Evolutionary conservation across 1,140 invertebrate genomes (phyloP), one percentile per base, ranked within the genome.

Genomic region (Polypedilum vanderplanki): DNA sequence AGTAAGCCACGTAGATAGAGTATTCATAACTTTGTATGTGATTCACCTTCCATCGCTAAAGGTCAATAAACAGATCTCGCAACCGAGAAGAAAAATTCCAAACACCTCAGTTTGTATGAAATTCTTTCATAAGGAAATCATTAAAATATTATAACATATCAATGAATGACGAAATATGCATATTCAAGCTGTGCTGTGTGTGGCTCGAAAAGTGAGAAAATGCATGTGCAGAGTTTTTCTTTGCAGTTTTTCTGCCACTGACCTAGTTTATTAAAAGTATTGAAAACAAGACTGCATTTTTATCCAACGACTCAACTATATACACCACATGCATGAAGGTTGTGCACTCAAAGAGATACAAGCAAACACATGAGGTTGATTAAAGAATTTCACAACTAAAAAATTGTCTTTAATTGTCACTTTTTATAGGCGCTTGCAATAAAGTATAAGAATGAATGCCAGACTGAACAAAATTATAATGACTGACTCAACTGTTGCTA

Each of bases 261-360:
- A 57, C 46, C 46, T 57, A 57, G 46, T 57, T 57, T 57, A 57
- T 8, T 9, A 46, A 46, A 46, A 12, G 41, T 57, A 57, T n/a
- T 57, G 46, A 57, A 57, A 57, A 57, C 46, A n/a, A 57, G n/a
- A 57, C 46, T 57, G 46, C 46, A 57, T 57, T 57, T 57, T 57
- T 57, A 57, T 57, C 46, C 46, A 57, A 57, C 7, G 46, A 57
- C 46, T 57, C 10, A 57, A 57, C 46, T 8, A 15, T 8, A 15
- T 3, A n/a, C 46, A n/a, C n/a, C 12, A 57, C 12, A 57, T 57
- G 46, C 3, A 57, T 57, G 46, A 57, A 57, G 46, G 46, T 57
- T 57, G n/a, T 57, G 7, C n/a, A 57, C 46, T 57, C 46, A n/a
- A 57, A 57, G 46, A 57, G 10, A 1, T 12, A 57, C 41, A 57